phyloP scores from a whole-genome alignment of 2,797 vertebrate genomes.

The Geotria australis region DNA sequence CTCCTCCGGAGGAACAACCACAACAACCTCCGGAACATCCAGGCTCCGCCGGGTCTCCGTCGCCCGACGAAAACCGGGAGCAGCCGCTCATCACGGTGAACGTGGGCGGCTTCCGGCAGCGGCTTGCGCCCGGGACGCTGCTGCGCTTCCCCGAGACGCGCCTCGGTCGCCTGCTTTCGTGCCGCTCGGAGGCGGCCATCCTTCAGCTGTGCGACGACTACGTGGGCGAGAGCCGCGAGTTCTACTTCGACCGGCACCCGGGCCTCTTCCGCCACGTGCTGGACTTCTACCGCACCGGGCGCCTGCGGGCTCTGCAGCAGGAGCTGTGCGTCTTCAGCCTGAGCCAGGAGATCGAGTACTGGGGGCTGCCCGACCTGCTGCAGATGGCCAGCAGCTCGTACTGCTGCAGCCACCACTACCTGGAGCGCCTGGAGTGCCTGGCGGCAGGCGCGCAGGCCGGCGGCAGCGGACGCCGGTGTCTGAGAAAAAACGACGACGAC shows the following conservation, averaged over 20 bases:
- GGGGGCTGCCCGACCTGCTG: slow-evolving; percentile 56
- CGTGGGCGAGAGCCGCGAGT: slow-evolving; percentile 62
- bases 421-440: background rate
- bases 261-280: slow-evolving; percentile 74
- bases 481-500: too few species aligned
- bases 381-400: slow-evolving; percentile 55
- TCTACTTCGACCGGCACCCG: slow-evolving; percentile 84
- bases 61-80: too few species aligned
- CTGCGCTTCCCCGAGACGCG: slow-evolving; percentile 71
- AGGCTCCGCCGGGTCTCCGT: too few species aligned
- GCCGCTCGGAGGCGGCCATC: slow-evolving; percentile 60
- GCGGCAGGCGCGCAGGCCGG: background rate
- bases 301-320: slow-evolving; percentile 44
- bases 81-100: slow-evolving; percentile 38
- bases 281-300: slow-evolving; percentile 80
- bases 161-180: slow-evolving; percentile 51
- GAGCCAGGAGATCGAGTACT: slow-evolving; percentile 96
- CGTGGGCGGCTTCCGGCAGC: slow-evolving; percentile 70
- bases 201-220: slow-evolving; percentile 90
- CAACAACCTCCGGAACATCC: too few species aligned
- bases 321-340: slow-evolving; percentile 91
- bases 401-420: slow-evolving; percentile 70
- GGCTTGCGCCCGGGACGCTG: slow-evolving; percentile 42
- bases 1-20: too few species aligned
- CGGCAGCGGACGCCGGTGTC: background rate